Percentiles rank a stretch among this genome's conserved stretches.
phyloP scores from a whole-genome alignment of 2,888 invertebrate species.

The Thecophora atra region DNA sequence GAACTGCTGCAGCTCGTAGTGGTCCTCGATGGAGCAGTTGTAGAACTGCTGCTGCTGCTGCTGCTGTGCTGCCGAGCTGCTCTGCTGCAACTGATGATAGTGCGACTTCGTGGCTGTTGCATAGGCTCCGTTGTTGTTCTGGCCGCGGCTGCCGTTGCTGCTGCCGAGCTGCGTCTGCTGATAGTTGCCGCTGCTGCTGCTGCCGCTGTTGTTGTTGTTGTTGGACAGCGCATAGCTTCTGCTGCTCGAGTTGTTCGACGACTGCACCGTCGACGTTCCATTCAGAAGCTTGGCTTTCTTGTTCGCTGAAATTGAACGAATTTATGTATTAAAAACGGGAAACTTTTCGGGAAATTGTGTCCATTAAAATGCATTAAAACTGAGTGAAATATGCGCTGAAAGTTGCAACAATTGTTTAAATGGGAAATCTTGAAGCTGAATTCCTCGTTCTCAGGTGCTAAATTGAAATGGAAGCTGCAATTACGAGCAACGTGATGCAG shows the following conservation, averaged over 20 bases:
- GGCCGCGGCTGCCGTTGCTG: constrained; percentile 40
- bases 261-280: constrained; percentile 54
- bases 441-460: too few species aligned
- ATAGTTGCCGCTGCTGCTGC: constrained; percentile 41
- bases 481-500: too few species aligned
- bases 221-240: constrained; percentile 35
- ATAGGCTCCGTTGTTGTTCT: constrained; percentile 34
- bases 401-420: too few species aligned
- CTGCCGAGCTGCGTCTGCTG: constrained; percentile 39
- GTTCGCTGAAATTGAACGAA: constrained; percentile 67
- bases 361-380: neutral
- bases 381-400: neutral
- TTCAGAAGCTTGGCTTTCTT: constrained; percentile 67
- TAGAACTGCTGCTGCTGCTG: constrained; percentile 53
- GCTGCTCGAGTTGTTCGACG: constrained; percentile 37
- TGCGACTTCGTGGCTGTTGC: constrained; percentile 40
- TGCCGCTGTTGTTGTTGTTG: constrained; percentile 39
- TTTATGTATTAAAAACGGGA: constrained; percentile 54
- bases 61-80: constrained; percentile 37
- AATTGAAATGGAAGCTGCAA: too few species aligned
- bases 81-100: constrained; percentile 45
- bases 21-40: constrained; percentile 59
- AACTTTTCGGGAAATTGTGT: neutral
- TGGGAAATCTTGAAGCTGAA: too few species aligned
- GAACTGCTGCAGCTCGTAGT: constrained; percentile 61